A percentile compares a stretch with the other conserved stretches of the same genome.
Conservation (phyloP, 2,113 vertebrate genomes). For the Circaetus gallicus region DNA sequence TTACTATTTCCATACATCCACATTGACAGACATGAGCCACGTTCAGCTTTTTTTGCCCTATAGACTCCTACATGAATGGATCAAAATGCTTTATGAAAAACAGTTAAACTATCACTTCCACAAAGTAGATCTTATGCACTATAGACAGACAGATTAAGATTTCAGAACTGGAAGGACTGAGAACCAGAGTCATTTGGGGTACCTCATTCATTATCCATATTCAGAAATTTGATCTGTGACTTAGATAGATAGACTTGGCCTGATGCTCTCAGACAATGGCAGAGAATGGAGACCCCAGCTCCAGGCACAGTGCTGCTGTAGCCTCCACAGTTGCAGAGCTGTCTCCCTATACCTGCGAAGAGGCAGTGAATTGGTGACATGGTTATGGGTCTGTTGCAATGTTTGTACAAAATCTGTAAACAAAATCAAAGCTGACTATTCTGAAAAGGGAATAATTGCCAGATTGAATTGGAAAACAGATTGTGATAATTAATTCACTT, state of each 20-base stretch:
- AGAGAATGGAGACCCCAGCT: neutral
- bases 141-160: neutral
- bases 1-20: neutral
- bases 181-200: neutral
- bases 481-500: constrained; percentile 12
- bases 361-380: neutral
- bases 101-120: neutral
- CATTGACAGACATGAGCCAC: neutral
- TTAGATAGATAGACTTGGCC: neutral
- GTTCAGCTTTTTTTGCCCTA: neutral
- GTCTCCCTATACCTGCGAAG: neutral
- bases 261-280: neutral
- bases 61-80: neutral
- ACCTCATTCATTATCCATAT: neutral
- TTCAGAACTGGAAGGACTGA: neutral
- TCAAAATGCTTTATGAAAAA: neutral
- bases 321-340: neutral
- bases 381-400: neutral
- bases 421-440: neutral
- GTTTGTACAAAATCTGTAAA: neutral
- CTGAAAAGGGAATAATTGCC: neutral
- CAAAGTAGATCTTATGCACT: neutral
- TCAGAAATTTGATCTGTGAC: neutral
- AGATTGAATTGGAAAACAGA: neutral
- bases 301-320: neutral